Conservation (phyloP, 2,888 invertebrate species). For the Lordiphosa fenestrarum region DNA sequence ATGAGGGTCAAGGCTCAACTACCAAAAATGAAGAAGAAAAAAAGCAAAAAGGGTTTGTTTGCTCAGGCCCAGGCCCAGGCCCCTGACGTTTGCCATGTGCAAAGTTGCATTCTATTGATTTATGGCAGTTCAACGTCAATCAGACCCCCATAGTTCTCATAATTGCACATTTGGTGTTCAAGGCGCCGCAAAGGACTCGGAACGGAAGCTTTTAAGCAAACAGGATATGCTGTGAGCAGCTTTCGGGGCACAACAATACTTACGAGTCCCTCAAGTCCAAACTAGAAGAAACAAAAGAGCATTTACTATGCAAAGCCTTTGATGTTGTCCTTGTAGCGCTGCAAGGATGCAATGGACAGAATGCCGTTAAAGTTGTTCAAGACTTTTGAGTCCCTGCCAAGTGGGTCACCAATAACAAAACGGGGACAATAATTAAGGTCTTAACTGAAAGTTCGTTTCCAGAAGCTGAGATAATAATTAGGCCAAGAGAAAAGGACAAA, state of each 20-base stretch:
- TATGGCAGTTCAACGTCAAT: constrained; percentile 56
- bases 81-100: constrained; percentile 50
- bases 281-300: constrained; percentile 59
- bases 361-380: constrained; percentile 41
- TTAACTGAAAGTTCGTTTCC: constrained; percentile 22
- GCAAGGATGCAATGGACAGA: constrained; percentile 11
- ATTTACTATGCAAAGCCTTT: constrained; percentile 73
- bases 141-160: constrained; percentile 47
- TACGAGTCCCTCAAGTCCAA: constrained; percentile 33
- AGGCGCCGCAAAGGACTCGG: constrained; percentile 24
- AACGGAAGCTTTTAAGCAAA: constrained; percentile 72
- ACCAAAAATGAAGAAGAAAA: neutral
- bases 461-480: constrained; percentile 62
- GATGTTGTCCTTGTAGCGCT: constrained; percentile 60
- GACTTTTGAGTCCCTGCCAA: constrained; percentile 49
- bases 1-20: constrained; percentile 2
- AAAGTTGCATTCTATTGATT: constrained; percentile 69
- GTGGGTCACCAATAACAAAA: constrained; percentile 49
- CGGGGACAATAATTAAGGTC: constrained; percentile 63
- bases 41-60: constrained; percentile 20
- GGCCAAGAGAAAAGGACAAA: constrained; percentile 44
- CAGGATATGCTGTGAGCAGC: constrained; percentile 70
- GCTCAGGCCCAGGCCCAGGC: constrained; percentile 16
- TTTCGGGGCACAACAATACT: constrained; percentile 53
- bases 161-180: constrained; percentile 66